These are phyloP conservation scores for Thaumetopoea pityocampa DNA, from an alignment of 1,140 invertebrate species.

Conservation along the genomic window DNA sequence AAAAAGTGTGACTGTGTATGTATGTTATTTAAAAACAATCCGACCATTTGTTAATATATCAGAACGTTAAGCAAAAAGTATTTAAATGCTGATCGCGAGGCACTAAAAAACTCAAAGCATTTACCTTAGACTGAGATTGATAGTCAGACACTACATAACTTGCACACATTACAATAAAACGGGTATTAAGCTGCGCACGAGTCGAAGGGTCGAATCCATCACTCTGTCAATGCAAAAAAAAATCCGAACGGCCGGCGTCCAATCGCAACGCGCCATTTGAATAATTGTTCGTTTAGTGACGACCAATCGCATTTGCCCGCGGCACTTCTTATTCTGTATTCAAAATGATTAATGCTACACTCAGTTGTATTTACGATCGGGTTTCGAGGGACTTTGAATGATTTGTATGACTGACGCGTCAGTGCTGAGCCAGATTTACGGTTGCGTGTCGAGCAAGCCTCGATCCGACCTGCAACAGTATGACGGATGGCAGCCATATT, in stretches of 20 bases:
- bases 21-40: too few species aligned
- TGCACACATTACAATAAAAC: conserved; percentile 31
- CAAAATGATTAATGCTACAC: conserved; percentile 58
- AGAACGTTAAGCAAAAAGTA: conserved; percentile 10
- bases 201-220: conserved; percentile 63
- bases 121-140: conserved; percentile 25
- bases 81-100: conserved; percentile 13
- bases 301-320: conserved; percentile 52
- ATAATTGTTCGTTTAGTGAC: conserved; percentile 57
- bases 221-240: conserved; percentile 56
- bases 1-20: too few species aligned
- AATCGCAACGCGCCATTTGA: conserved; percentile 52
- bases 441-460: conserved; percentile 44
- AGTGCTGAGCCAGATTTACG: conserved; percentile 48
- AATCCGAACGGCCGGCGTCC: conserved; percentile 35
- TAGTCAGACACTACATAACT: conserved; percentile 25
- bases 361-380: conserved; percentile 52
- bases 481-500: conserved; percentile 29
- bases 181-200: conserved; percentile 43
- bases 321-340: conserved; percentile 44
- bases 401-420: conserved; percentile 52
- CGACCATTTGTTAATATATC: too few species aligned
- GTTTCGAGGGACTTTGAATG: conserved; percentile 55
- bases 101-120: conserved; percentile 13
- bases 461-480: conserved; percentile 19